Conservation (phyloP, 2,888 invertebrate genomes). For the Seira ritae region DNA sequence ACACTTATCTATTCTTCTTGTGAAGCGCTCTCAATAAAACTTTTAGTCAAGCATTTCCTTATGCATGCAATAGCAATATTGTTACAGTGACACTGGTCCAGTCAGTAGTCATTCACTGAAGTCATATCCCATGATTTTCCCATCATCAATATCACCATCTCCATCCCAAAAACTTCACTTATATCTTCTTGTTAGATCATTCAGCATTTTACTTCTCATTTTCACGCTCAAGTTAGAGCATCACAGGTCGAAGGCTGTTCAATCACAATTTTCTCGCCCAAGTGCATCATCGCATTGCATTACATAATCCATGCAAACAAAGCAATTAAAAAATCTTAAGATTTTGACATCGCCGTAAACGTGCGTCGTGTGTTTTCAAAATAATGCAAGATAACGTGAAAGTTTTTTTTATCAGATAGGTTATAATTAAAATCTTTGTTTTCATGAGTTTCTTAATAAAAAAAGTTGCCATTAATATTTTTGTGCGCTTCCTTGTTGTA, state of each 20-base stretch:
- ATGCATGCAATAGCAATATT: constrained; percentile 4
- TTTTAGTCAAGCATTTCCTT: constrained; percentile 9
- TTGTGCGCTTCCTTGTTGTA: no score
- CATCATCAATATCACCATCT: not conserved
- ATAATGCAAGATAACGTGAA: no score
- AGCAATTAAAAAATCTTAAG: not conserved
- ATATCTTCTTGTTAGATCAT: constrained; percentile 51
- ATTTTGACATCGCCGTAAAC: not conserved
- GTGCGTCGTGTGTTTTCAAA: no score
- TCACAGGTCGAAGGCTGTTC: not conserved
- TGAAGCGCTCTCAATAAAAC: constrained; percentile 8
- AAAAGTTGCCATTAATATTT: no score
- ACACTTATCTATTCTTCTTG: constrained; percentile 6
- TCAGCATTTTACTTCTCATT: constrained; percentile 48
- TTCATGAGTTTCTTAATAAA: no score
- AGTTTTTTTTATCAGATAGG: not conserved
- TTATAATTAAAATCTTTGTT: no score
- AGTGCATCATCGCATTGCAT: not conserved
- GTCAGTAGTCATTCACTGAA: constrained; percentile 64
- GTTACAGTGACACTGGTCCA: constrained; percentile 66
- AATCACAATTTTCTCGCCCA: not conserved
- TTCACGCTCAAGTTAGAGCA: constrained; percentile 47
- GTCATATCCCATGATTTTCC: constrained; percentile 35
- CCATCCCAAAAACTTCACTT: constrained; percentile 34
- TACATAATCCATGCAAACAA: no score